These are phyloP conservation scores for Spodoptera picta DNA, from an alignment of 2,888 invertebrate species.

Conservation along the genomic window DNA sequence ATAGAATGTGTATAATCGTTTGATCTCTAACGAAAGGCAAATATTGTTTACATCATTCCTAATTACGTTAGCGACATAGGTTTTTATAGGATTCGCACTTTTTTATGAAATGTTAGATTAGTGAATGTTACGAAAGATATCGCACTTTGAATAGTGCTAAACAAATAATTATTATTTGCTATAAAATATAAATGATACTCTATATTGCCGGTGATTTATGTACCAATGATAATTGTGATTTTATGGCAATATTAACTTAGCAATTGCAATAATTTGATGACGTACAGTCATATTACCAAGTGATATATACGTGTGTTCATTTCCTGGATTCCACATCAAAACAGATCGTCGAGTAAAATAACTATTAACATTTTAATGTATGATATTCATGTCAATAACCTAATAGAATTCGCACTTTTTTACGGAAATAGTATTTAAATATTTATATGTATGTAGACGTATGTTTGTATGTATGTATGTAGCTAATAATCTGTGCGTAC, in stretches of 20 bases:
- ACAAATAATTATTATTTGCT: constrained; percentile 18
- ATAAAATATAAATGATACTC: constrained; percentile 7
- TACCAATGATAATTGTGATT: constrained; percentile 24
- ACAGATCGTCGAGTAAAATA: constrained; percentile 20
- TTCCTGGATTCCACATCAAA: constrained; percentile 32
- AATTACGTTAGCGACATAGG: constrained; percentile 43
- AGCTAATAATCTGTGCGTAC: constrained; percentile 38
- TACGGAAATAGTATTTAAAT: constrained; percentile 36
- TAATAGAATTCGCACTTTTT: constrained; percentile 52
- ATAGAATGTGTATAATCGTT: constrained; percentile 39
- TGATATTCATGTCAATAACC: constrained; percentile 15
- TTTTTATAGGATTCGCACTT: constrained; percentile 42
- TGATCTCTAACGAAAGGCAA: constrained; percentile 57
- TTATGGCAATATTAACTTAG: constrained; percentile 31
- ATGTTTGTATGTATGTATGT: constrained; percentile 6
- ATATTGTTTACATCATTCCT: constrained; percentile 57
- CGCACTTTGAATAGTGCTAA: constrained; percentile 13
- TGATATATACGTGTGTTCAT: constrained; percentile 1
- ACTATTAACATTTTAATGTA: constrained; percentile 11
- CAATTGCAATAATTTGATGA: constrained; percentile 13
- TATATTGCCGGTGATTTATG: constrained; percentile 27
- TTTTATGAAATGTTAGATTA: constrained; percentile 40
- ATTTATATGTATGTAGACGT: constrained; percentile 4
- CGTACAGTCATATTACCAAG: not conserved
- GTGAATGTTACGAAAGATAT: constrained; percentile 5